Conservation (phyloP, 2,888 invertebrate genomes). For the Artemia sinica region DNA sequence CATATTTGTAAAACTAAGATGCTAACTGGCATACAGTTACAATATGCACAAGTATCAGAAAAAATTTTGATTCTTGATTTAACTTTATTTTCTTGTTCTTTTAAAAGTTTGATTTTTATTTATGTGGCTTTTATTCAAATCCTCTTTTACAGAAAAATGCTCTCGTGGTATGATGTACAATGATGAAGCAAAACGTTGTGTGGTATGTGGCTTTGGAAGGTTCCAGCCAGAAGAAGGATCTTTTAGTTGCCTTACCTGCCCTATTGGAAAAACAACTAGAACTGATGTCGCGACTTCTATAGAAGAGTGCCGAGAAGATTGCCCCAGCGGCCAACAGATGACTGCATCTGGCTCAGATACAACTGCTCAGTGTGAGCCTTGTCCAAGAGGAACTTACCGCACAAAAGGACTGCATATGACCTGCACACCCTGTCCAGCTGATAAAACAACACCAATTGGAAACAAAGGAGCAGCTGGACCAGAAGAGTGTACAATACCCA, state of each 20-base stretch:
- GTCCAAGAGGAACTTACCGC: constrained; percentile 71
- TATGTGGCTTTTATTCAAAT: too few species aligned
- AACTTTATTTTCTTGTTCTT: too few species aligned
- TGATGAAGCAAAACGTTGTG: constrained; percentile 65
- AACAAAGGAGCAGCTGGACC: constrained; percentile 51
- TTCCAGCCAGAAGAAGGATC: constrained; percentile 80
- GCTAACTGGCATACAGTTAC: too few species aligned
- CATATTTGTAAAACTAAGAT: too few species aligned
- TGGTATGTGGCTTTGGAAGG: constrained; percentile 82
- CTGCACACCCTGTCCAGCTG: constrained; percentile 70
- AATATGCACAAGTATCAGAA: too few species aligned
- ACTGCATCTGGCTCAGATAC: constrained; percentile 49
- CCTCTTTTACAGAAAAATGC: constrained; percentile 50
- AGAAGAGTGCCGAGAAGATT: constrained; percentile 71
- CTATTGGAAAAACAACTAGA: constrained; percentile 75
- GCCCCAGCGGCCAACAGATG: constrained; percentile 61
- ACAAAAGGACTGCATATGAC: constrained; percentile 71
- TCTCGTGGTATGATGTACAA: constrained; percentile 87
- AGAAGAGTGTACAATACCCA: constrained; percentile 80
- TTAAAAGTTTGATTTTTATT: too few species aligned
- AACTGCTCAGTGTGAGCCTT: constrained; percentile 57
- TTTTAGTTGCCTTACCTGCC: constrained; percentile 70
- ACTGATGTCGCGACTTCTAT: constrained; percentile 71
- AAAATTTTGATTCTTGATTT: too few species aligned
- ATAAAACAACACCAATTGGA: constrained; percentile 68